These are phyloP conservation scores for Volucella inflata DNA, from an alignment of 2,888 invertebrate genomes.

Conservation along the genomic window DNA sequence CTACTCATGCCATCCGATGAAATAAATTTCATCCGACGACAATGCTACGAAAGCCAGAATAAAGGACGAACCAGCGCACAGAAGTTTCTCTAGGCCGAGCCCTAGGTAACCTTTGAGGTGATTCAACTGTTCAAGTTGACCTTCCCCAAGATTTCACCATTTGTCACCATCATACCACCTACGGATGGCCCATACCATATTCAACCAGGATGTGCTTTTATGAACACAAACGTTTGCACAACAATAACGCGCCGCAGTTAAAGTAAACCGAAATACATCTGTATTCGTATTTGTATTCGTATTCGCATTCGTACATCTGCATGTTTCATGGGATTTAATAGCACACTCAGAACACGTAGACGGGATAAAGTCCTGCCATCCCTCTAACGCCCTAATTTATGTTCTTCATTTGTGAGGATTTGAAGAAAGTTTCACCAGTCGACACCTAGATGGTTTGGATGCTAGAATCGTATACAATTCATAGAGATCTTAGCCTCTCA, in stretches of 20 bases:
- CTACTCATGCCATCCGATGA: conserved; percentile 53
- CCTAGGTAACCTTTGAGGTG: conserved; percentile 62
- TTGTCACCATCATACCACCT: conserved; percentile 48
- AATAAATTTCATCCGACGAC: conserved; percentile 61
- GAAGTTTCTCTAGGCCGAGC: conserved; percentile 20
- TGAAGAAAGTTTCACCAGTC: conserved; percentile 70
- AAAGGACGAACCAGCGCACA: neutral
- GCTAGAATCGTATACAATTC: conserved; percentile 3
- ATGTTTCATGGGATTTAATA: conserved; percentile 69
- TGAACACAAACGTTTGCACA: conserved; percentile 50
- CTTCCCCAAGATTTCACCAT: conserved; percentile 67
- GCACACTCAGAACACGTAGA: conserved; percentile 70
- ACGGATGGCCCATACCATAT: no score
- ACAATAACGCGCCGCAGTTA: conserved; percentile 50
- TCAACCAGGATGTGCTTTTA: conserved; percentile 40
- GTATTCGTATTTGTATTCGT: no score
- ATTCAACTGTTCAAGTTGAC: conserved; percentile 68
- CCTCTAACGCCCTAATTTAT: conserved; percentile 72
- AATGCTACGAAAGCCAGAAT: conserved; percentile 26
- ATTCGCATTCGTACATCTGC: conserved; percentile 54
- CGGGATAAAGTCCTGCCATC: conserved; percentile 72
- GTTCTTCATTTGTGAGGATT: conserved; percentile 74
- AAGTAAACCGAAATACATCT: conserved; percentile 49
- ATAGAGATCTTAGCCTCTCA: neutral
- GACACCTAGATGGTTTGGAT: conserved; percentile 35